phyloP scores from a whole-genome alignment of 1,140 invertebrate species.

The Scaptodrosophila lebanonensis region DNA sequence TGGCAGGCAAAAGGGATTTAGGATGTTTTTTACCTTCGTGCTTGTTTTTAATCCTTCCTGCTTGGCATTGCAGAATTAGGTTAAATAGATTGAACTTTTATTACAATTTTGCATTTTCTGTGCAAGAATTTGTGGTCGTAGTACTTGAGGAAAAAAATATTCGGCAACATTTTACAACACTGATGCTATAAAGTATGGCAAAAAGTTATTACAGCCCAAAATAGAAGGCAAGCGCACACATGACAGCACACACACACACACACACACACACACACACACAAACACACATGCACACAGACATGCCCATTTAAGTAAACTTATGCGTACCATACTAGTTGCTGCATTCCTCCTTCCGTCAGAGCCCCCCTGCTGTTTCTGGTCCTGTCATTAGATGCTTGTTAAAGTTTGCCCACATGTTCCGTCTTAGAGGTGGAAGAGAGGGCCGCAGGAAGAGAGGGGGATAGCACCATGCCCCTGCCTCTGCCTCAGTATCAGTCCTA shows the following conservation, averaged over 20 bases:
- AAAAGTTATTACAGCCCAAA: conserved; percentile 32
- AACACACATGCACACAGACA: conserved; percentile 21
- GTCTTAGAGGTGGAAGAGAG: neutral
- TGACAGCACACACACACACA: conserved; percentile 14
- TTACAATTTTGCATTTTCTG: too few species aligned
- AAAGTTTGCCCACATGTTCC: conserved; percentile 30
- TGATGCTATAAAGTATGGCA: conserved; percentile 57
- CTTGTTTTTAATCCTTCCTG: too few species aligned
- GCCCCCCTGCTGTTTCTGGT: neutral
- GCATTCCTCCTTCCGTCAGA: neutral
- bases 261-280: conserved; percentile 10
- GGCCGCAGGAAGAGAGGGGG: too few species aligned
- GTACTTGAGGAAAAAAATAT: conserved; percentile 49
- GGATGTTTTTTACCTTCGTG: too few species aligned
- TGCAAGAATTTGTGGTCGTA: neutral
- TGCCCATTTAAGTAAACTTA: too few species aligned
- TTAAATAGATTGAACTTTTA: too few species aligned
- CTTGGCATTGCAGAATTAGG: too few species aligned
- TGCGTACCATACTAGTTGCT: too few species aligned
- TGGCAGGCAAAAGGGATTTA: too few species aligned
- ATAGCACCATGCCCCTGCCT: too few species aligned
- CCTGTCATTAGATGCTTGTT: conserved; percentile 41
- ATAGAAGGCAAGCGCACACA: conserved; percentile 37
- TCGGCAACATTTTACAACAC: conserved; percentile 63
- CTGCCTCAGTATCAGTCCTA: too few species aligned